Percentiles rank a stretch among this genome's conserved stretches.
These are phyloP conservation scores for Heliconius himera DNA, from an alignment of 1,140 invertebrate genomes.

Conservation along the genomic window DNA sequence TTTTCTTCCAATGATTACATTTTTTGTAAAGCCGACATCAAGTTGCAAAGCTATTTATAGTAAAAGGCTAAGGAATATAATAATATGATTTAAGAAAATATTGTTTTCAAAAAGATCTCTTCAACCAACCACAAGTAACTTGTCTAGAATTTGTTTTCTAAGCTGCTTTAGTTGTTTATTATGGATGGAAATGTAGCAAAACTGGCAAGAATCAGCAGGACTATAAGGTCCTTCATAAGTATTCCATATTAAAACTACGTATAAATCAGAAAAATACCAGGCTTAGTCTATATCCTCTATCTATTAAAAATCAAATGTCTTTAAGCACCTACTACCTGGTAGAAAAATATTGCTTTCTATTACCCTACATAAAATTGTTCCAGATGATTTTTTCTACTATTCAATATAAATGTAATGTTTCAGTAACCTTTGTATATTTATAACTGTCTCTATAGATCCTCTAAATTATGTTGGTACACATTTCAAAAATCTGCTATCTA, in stretches of 20 bases:
- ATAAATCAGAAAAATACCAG: slow-evolving; percentile 69
- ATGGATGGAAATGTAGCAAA: slow-evolving; percentile 78
- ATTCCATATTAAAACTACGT: slow-evolving; percentile 67
- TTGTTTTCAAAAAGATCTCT: slow-evolving; percentile 59
- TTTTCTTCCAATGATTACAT: slow-evolving; percentile 78
- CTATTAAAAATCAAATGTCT: slow-evolving; percentile 73
- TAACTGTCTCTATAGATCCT: slow-evolving; percentile 63
- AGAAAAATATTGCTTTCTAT: slow-evolving; percentile 78
- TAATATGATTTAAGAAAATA: slow-evolving; percentile 77
- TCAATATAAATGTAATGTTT: slow-evolving; percentile 60
- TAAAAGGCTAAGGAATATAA: slow-evolving; percentile 76
- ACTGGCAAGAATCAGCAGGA: slow-evolving; percentile 74
- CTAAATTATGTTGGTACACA: slow-evolving; percentile 72
- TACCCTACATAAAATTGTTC: slow-evolving; percentile 75
- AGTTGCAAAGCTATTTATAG: slow-evolving; percentile 76
- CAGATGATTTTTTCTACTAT: slow-evolving; percentile 60
- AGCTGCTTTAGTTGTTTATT: slow-evolving; percentile 64
- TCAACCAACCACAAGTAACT: slow-evolving; percentile 62
- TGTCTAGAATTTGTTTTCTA: slow-evolving; percentile 62
- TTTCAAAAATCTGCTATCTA: slow-evolving; percentile 78
- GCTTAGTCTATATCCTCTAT: slow-evolving; percentile 69
- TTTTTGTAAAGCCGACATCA: slow-evolving; percentile 79
- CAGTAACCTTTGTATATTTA: slow-evolving; percentile 59
- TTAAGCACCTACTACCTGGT: slow-evolving; percentile 77
- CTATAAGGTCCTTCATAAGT: slow-evolving; percentile 55